Conservation (phyloP, 2,888 invertebrate genomes). For the Sphecodes monilicornis region DNA sequence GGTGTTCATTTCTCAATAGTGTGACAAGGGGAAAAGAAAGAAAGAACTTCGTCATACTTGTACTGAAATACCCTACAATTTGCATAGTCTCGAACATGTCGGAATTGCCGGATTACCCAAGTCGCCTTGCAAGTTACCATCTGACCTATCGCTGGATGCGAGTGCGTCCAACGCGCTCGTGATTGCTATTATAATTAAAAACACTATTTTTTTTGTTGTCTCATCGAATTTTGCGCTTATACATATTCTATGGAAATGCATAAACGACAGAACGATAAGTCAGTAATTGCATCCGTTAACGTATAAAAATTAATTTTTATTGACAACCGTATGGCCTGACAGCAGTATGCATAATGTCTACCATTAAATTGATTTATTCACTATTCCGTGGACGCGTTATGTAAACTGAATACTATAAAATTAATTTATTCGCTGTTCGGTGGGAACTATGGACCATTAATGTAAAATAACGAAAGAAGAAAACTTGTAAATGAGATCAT, state of each 20-base stretch:
- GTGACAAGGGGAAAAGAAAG: background rate
- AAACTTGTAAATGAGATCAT: too few relatives aligned
- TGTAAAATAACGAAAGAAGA: too few relatives aligned
- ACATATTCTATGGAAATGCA: too few relatives aligned
- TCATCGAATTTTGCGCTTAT: background rate
- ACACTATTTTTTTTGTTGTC: background rate
- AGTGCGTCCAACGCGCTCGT: background rate
- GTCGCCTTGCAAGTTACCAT: background rate
- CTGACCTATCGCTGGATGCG: background rate
- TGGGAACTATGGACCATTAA: too few relatives aligned
- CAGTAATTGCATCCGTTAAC: background rate
- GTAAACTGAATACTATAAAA: too few relatives aligned
- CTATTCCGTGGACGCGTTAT: too few relatives aligned
- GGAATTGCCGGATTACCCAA: background rate
- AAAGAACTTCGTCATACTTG: background rate
- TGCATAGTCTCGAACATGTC: background rate
- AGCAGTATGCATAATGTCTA: too few relatives aligned
- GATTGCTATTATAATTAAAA: background rate
- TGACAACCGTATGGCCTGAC: too few relatives aligned
- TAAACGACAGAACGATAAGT: background rate
- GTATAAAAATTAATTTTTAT: too few relatives aligned
- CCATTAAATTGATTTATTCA: too few relatives aligned
- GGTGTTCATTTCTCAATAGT: background rate
- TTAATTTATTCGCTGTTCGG: too few relatives aligned
- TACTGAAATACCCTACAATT: background rate